These are phyloP conservation scores for Acipenser oxyrinchus DNA, from an alignment of 2,797 vertebrate genomes.

Conservation along the genomic window DNA sequence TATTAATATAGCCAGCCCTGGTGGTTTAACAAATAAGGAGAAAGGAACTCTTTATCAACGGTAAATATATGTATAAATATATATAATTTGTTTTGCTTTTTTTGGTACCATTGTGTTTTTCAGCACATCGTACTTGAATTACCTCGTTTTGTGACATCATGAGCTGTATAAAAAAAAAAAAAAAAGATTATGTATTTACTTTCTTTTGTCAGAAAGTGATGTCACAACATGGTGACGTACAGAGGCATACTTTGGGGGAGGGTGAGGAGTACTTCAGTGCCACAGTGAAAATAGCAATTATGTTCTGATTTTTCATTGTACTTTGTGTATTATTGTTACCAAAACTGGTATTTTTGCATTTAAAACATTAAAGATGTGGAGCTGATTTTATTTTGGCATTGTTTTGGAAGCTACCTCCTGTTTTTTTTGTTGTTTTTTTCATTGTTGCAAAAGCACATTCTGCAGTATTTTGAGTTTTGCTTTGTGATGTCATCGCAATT, in stretches of 20 bases:
- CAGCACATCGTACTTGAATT: constrained; percentile 98
- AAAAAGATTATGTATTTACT: constrained; percentile 44
- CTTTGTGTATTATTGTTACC: constrained; percentile 69
- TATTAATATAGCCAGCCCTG: constrained; percentile 28
- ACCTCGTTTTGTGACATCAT: constrained; percentile 96
- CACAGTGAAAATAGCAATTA: constrained; percentile 50
- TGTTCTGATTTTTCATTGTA: constrained; percentile 43
- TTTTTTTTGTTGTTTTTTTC: constrained; percentile 38
- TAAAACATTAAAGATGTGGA: constrained; percentile 45
- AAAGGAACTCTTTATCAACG: constrained; percentile 47
- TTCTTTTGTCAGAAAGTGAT: constrained; percentile 21
- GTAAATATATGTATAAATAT: background rate
- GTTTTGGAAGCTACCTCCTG: constrained; percentile 93
- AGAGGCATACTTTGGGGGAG: constrained; percentile 37
- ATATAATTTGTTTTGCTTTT: constrained; percentile 45
- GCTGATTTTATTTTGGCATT: constrained; percentile 42
- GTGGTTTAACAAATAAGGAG: constrained; percentile 44
- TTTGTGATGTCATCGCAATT: constrained; percentile 59
- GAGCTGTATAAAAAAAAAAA: constrained; percentile 41
- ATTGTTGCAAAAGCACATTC: constrained; percentile 61
- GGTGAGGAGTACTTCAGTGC: constrained; percentile 37
- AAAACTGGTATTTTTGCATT: constrained; percentile 69
- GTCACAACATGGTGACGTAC: constrained; percentile 35
- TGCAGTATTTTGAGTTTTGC: constrained; percentile 54
- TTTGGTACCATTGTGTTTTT: constrained; percentile 59